These are phyloP conservation scores for Cheilosia vulpina DNA, from an alignment of 2,888 invertebrate genomes.

Conservation along the genomic window DNA sequence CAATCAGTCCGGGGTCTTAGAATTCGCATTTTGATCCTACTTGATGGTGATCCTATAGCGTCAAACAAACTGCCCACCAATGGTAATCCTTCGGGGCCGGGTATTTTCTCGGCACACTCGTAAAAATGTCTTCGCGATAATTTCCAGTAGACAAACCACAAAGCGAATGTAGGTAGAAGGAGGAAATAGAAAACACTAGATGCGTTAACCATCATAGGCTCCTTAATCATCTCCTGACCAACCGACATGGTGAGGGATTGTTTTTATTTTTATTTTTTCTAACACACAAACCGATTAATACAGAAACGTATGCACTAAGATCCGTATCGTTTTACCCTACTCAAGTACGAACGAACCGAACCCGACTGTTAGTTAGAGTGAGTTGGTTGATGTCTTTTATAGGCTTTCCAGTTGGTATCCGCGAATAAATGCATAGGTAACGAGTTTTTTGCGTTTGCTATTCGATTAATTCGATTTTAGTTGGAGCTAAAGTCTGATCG, in stretches of 20 bases:
- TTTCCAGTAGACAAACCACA: constrained; percentile 91
- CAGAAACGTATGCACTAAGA: constrained; percentile 27
- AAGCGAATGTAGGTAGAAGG: constrained; percentile 88
- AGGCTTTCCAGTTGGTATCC: constrained; percentile 69
- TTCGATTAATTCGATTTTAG: constrained; percentile 52
- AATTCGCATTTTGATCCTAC: constrained; percentile 83
- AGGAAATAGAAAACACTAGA: constrained; percentile 89
- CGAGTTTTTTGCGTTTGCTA: constrained; percentile 56
- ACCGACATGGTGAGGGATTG: constrained; percentile 77
- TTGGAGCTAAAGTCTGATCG: constrained; percentile 20
- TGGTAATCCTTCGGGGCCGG: constrained; percentile 90
- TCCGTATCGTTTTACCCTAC: constrained; percentile 72
- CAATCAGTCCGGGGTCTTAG: background rate
- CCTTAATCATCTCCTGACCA: constrained; percentile 80
- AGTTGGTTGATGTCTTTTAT: constrained; percentile 73
- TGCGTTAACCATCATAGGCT: constrained; percentile 84
- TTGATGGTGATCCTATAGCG: constrained; percentile 89
- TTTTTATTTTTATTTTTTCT: constrained; percentile 32
- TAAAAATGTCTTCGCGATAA: constrained; percentile 89
- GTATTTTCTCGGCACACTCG: constrained; percentile 88
- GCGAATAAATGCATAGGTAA: constrained; percentile 72
- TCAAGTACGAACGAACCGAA: constrained; percentile 75
- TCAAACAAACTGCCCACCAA: constrained; percentile 90
- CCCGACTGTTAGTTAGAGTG: constrained; percentile 64
- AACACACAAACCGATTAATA: constrained; percentile 23